Conservation (phyloP, 2,888 invertebrate species). For the Tetrapedia diversipes region DNA sequence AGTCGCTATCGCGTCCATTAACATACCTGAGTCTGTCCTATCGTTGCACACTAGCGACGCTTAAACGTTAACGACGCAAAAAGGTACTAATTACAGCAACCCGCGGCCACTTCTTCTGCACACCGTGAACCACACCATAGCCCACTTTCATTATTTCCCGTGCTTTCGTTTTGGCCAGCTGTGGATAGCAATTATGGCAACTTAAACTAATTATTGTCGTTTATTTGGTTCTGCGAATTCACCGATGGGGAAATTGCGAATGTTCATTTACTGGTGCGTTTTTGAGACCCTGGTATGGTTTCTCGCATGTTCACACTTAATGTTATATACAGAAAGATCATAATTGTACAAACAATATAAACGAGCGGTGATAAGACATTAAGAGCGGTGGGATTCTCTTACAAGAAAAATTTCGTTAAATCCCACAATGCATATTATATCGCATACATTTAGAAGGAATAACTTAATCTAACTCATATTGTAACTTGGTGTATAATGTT, state of each 20-base stretch:
- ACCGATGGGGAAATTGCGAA: conserved; percentile 35
- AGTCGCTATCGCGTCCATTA: conserved; percentile 75
- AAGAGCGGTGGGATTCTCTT: not conserved
- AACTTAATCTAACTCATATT: no score
- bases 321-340: conserved; percentile 23
- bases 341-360: conserved; percentile 34
- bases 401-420: no score
- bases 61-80: conserved; percentile 64
- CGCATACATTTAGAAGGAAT: no score
- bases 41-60: conserved; percentile 64
- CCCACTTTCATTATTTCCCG: conserved; percentile 63
- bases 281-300: conserved; percentile 12
- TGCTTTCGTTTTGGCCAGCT: conserved; percentile 38
- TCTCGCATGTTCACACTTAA: conserved; percentile 1
- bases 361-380: conserved; percentile 27
- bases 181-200: conserved; percentile 45
- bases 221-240: conserved; percentile 28
- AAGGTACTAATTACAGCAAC: conserved; percentile 64
- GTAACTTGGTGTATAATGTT: no score
- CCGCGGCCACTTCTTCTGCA: conserved; percentile 35
- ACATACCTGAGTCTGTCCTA: conserved; percentile 70
- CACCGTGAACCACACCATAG: conserved; percentile 12
- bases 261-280: no score
- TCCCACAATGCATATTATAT: no score
- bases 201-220: conserved; percentile 48